Base-by-base conservation (phyloP, 2,888 invertebrate species). In the Philonicus albiceps region DNA sequence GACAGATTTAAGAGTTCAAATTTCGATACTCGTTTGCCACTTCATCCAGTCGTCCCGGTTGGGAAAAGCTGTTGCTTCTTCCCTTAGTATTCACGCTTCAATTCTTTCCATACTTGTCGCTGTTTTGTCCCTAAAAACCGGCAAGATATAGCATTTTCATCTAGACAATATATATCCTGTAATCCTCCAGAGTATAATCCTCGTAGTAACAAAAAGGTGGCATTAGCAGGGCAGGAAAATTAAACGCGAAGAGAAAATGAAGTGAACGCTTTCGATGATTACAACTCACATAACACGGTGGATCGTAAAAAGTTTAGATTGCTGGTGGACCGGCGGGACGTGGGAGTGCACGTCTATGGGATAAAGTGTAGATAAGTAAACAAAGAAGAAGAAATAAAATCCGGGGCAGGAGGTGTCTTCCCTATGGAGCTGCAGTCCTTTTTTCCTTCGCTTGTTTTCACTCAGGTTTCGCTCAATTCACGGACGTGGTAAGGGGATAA, bases 181-280 rank as follows among this genome's bases (percentile, higher is more conserved):
- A 80, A 80, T 80, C 80, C 80, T 53, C 53, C 13, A 27, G 53
- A 53, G 80, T 80, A 80, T 80, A 80, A 80, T 80, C 80, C 80
- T 53, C 53, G 19, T 19, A 55, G 80, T 80, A 53, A 80, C 80
- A 80, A 80, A 80, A 53, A 80, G 80, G 80, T 22, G 49, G 80
- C 80, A 80, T 80, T 80, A 80, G 80, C 80, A 80, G 80, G 53
- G 80, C 80, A 80, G 53, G 80, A 80, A 80, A 80, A 80, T 80
- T 53, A 80, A 80, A 80, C 49, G 30, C 80, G 80, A 80, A 53
- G 30, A 80, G 53, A 80, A 80, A 80, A 80, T 80, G 80, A 80
- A 80, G 80, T 53, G 80, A 80, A 53, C 80, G 80, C 80, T 80
- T 80, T 80, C 80, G 80, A 80, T 80, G 80, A 80, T 80, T 80